Conservation (phyloP, 1,140 invertebrate genomes). For the Lerema accius region DNA sequence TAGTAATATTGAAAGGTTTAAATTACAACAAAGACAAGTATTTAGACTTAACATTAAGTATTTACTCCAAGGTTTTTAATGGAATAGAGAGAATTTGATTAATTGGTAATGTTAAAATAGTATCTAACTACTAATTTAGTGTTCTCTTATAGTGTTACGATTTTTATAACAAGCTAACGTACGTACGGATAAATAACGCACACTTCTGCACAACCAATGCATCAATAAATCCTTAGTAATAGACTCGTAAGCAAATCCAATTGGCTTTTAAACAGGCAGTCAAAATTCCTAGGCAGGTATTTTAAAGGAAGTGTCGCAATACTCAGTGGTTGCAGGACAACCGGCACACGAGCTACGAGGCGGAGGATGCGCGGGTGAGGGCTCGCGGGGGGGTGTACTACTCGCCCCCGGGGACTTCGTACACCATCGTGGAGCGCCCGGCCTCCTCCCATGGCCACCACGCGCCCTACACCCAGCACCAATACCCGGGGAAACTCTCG, state of each 20-base stretch:
- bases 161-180: too few relatives aligned
- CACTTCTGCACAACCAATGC: too few relatives aligned
- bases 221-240: too few relatives aligned
- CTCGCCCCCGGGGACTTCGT: conserved; percentile 89
- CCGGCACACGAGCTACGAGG: conserved; percentile 74
- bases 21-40: too few relatives aligned
- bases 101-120: too few relatives aligned
- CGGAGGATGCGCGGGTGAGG: conserved; percentile 67
- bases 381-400: conserved; percentile 86
- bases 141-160: too few relatives aligned
- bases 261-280: conserved; percentile 7
- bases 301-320: conserved; percentile 44
- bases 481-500: conserved; percentile 81
- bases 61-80: too few relatives aligned
- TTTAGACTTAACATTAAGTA: too few relatives aligned
- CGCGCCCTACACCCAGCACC: conserved; percentile 83
- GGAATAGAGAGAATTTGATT: too few relatives aligned
- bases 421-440: conserved; percentile 92
- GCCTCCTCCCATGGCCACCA: conserved; percentile 88
- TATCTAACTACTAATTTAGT: too few relatives aligned
- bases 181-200: too few relatives aligned
- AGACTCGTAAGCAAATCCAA: not conserved
- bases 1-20: too few relatives aligned
- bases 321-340: conserved; percentile 72
- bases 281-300: conserved; percentile 15